phyloP scores from a whole-genome alignment of 1,140 invertebrate species.

The Lepidurus packardi region DNA sequence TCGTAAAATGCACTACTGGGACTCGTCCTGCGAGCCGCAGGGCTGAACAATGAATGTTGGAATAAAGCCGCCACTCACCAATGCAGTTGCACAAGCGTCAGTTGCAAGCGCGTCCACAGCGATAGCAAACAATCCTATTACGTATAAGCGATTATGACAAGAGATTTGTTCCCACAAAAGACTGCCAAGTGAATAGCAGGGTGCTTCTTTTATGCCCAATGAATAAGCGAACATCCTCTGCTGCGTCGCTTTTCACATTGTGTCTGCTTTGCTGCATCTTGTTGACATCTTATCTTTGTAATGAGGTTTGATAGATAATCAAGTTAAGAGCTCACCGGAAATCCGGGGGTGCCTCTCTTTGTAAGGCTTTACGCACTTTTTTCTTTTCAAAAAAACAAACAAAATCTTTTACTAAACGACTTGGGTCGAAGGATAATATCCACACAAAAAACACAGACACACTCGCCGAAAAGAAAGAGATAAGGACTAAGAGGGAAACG shows the following conservation, averaged over 20 bases:
- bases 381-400: neutral
- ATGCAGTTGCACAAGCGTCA: neutral
- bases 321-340: neutral
- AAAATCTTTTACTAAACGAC: neutral
- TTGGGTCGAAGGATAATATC: neutral
- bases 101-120: neutral
- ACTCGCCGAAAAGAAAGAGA: neutral
- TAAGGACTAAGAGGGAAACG: neutral
- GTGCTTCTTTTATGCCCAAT: neutral
- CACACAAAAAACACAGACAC: neutral
- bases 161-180: neutral
- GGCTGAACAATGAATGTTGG: too few species aligned
- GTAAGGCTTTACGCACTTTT: constrained; percentile 4
- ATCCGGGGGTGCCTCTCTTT: neutral
- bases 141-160: constrained; percentile 7
- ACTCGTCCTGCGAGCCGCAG: too few species aligned
- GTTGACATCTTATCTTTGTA: constrained; percentile 12
- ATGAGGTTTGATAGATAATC: neutral
- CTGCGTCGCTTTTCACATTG: neutral
- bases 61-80: too few species aligned
- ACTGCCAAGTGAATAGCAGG: neutral
- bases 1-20: too few species aligned
- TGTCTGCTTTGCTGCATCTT: constrained; percentile 14
- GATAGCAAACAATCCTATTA: constrained; percentile 5
- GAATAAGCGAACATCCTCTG: constrained; percentile 13